Base-by-base conservation (phyloP, 2,888 invertebrate species). In the Helobdella robusta region DNA sequence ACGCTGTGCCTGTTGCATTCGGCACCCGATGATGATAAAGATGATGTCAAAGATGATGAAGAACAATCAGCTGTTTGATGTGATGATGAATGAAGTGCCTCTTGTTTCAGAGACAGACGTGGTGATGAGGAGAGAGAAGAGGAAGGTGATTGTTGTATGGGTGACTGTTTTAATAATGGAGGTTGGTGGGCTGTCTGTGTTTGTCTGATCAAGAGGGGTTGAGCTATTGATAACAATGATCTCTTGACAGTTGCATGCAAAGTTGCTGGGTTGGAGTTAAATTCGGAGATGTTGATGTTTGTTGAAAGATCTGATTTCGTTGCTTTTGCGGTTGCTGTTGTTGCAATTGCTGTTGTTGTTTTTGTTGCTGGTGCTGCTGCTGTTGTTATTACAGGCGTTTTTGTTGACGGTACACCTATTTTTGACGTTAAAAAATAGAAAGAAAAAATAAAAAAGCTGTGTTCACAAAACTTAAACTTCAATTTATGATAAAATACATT, bases 101-200 rank as follows among this genome's bases (percentile, higher is more conserved):
- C n/a, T n/a, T n/a, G n/a, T n/a, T n/a, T n/a, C n/a, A n/a, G n/a
- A n/a, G n/a, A n/a, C n/a, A 32, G n/a, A 30, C 30, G 54, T 54
- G 54, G 54, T 28, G 54, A 25, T 54, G 25, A 50, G n/a, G 54
- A 28, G 11, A 32, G 18, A 30, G 54, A 54, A 30, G 54, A 32
- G 28, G 54, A 54, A 18, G 54, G n/a, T 20, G 54, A 28, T 20
- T 18, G 32, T 54, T 28, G 8, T 54, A 32, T 28, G 28, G 54
- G 23, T 20, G 30, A n/a, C 32, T 8, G 8, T 50, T 6, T 20
- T 50, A n/a, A 25, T 23, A 28, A 23, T 54, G 11, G 30, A 25
- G 4, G 6, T 28, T 54, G 30, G n/a, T n/a, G n/a, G n/a, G n/a
- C n/a, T n/a, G n/a, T n/a, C n/a, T n/a, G n/a, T n/a, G n/a, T n/a